phyloP scores from a whole-genome alignment of 2,797 vertebrate genomes.

The Malurus leucopterus region DNA sequence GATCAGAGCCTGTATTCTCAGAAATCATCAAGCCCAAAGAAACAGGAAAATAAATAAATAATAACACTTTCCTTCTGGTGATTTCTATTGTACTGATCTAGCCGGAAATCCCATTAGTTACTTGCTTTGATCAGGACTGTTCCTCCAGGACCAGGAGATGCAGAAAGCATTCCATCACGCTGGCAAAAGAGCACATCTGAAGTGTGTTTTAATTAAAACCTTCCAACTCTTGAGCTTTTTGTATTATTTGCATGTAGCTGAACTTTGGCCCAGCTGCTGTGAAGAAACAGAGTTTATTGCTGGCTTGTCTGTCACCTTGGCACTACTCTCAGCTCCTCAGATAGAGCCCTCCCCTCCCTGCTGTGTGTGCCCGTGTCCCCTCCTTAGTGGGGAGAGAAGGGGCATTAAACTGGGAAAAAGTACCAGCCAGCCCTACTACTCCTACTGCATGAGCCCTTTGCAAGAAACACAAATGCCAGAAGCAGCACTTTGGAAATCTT shows the following conservation, averaged over 20 bases:
- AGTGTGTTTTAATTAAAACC: constrained; percentile 57
- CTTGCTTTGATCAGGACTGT: constrained; percentile 6
- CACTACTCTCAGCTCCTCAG: background rate
- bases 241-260: constrained; percentile 22
- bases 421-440: background rate
- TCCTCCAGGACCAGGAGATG: background rate
- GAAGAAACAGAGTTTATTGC: background rate
- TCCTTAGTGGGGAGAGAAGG: background rate
- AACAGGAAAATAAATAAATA: constrained; percentile 15
- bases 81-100: constrained; percentile 3
- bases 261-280: constrained; percentile 28
- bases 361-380: too few species aligned
- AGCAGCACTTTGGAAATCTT: background rate
- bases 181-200: background rate
- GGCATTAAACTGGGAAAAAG: background rate
- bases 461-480: background rate
- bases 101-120: background rate
- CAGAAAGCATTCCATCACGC: background rate
- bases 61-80: background rate
- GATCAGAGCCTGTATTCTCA: background rate
- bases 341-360: background rate
- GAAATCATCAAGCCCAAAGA: background rate
- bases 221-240: constrained; percentile 38
- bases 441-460: background rate
- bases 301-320: background rate